These are phyloP conservation scores for Teleogryllus oceanicus DNA, from an alignment of 2,888 invertebrate genomes.

Conservation along the genomic window DNA sequence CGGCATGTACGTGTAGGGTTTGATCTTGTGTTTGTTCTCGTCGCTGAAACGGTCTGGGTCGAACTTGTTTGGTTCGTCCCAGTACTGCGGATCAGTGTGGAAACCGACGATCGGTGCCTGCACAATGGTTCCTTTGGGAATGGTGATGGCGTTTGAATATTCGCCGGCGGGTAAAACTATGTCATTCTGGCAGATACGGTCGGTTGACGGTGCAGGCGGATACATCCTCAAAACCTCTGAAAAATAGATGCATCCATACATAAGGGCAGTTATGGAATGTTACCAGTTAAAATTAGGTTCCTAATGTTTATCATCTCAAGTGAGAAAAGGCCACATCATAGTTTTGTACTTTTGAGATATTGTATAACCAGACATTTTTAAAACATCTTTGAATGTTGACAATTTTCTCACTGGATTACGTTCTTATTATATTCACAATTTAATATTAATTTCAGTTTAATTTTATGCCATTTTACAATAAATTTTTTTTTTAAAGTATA, in stretches of 20 bases:
- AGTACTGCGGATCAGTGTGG: conserved; percentile 43
- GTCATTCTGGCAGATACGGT: conserved; percentile 22
- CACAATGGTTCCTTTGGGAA: conserved; percentile 37
- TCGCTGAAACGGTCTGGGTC: conserved; percentile 54
- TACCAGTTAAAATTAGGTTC: too few species aligned
- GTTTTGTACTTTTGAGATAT: too few species aligned
- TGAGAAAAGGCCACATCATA: too few species aligned
- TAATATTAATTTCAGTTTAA: too few species aligned
- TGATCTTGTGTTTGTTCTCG: conserved; percentile 44
- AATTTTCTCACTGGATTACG: too few species aligned
- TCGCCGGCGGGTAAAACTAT: not conserved
- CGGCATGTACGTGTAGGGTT: conserved; percentile 39
- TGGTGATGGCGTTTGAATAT: not conserved
- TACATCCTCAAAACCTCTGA: conserved; percentile 20
- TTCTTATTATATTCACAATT: too few species aligned
- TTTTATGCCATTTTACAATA: too few species aligned
- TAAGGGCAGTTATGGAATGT: not conserved
- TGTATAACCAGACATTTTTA: too few species aligned
- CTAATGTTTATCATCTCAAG: too few species aligned
- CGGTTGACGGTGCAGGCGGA: conserved; percentile 12
- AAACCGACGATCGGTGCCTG: conserved; percentile 43
- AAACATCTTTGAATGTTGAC: too few species aligned
- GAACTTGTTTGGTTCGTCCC: conserved; percentile 51
- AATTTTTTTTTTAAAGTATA: too few species aligned
- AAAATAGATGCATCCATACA: not conserved